Conservation (phyloP, 2,113 vertebrate genomes). For the Neolamprologus variostigma region DNA sequence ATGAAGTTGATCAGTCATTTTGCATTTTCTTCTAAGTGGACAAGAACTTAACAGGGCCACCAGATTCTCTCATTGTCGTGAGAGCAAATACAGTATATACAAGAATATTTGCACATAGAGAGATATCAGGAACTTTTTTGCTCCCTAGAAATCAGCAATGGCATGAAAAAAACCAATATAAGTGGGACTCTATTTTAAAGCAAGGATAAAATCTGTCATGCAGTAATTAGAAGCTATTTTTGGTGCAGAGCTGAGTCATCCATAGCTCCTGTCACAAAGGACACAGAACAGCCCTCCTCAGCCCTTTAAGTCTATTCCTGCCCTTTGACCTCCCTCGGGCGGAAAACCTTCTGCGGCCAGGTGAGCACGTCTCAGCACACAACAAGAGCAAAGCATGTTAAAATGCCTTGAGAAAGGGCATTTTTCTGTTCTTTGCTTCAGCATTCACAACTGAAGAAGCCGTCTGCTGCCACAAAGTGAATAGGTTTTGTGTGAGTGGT, state of each 20-base stretch:
- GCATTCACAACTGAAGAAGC: background rate
- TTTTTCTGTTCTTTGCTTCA: background rate
- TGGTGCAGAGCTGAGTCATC: background rate
- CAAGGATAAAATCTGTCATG: background rate
- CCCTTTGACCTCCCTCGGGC: conserved; percentile 17
- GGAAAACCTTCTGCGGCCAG: background rate
- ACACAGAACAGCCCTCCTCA: background rate
- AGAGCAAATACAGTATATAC: background rate
- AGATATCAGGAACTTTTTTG: background rate
- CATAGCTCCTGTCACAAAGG: background rate
- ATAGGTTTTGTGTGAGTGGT: background rate
- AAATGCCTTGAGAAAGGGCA: background rate
- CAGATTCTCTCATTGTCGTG: background rate
- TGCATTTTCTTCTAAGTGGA: background rate
- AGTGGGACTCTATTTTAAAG: background rate
- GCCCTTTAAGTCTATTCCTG: background rate
- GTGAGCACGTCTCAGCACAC: background rate
- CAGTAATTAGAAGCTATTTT: conserved; percentile 5
- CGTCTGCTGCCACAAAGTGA: background rate
- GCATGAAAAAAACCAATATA: background rate
- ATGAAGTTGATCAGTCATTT: background rate
- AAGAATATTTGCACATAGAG: background rate
- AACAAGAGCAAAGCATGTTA: background rate
- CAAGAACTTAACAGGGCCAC: background rate
- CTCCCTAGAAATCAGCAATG: background rate